Percentiles rank a stretch among this genome's conserved stretches.
Conservation (phyloP, 2,113 vertebrate species). For the Nerophis lumbriciformis region DNA sequence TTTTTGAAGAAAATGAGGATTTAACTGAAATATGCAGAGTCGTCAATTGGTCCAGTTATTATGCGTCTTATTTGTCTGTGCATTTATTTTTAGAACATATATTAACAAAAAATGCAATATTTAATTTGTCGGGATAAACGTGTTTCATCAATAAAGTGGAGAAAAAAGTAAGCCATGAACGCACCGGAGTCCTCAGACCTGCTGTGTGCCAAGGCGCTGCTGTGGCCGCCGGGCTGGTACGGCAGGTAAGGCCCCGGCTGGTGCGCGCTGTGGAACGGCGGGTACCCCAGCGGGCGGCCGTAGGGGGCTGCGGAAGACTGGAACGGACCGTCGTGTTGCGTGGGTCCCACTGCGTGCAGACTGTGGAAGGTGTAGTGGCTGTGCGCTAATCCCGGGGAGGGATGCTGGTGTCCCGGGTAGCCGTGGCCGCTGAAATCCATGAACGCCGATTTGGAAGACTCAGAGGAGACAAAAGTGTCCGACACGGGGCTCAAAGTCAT, state of each 20-base stretch:
- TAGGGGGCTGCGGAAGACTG: conserved; percentile 63
- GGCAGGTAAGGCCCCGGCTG: conserved; percentile 74
- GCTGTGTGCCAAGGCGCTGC: conserved; percentile 64
- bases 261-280: conserved; percentile 71
- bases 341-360: conserved; percentile 64
- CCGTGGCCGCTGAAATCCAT: conserved; percentile 78
- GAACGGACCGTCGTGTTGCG: conserved; percentile 70
- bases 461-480: conserved; percentile 74
- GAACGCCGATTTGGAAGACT: conserved; percentile 80
- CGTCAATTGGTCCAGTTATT: too few species aligned
- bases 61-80: too few species aligned
- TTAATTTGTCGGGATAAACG: too few species aligned
- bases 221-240: conserved; percentile 69
- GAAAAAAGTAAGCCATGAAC: conserved; percentile 8
- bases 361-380: conserved; percentile 73
- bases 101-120: too few species aligned
- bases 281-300: conserved; percentile 72
- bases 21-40: too few species aligned
- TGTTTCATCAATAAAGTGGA: too few species aligned
- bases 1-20: too few species aligned
- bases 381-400: conserved; percentile 65
- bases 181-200: conserved; percentile 72
- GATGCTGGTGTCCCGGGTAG: conserved; percentile 67
- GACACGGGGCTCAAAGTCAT: conserved; percentile 85
- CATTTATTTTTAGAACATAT: too few species aligned